phyloP scores from a whole-genome alignment of 2,113 vertebrate species.

The Tyrannus savana region DNA sequence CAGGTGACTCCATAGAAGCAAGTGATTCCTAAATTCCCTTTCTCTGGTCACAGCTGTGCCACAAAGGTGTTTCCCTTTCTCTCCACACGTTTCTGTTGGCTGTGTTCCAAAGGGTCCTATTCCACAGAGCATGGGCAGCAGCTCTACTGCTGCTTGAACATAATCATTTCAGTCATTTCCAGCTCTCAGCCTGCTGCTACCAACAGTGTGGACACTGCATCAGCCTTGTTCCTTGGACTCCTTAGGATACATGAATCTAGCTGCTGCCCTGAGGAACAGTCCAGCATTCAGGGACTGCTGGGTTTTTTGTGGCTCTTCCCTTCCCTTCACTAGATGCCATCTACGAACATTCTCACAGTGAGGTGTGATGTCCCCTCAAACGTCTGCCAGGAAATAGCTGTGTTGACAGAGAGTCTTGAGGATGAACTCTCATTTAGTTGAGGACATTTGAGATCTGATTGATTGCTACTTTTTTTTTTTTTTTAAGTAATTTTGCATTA shows the following conservation, averaged over 20 bases:
- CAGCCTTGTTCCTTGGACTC: not conserved
- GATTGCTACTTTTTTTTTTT: not conserved
- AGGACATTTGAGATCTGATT: not conserved
- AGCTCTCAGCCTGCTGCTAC: not conserved
- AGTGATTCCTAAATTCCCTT: not conserved
- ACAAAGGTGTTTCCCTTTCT: not conserved
- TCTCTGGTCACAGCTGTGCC: not conserved
- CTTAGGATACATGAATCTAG: not conserved
- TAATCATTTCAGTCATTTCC: not conserved
- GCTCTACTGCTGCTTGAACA: not conserved
- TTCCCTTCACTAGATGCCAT: not conserved
- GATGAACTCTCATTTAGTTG: not conserved
- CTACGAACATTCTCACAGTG: not conserved
- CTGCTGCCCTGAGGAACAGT: not conserved
- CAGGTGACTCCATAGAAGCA: not conserved
- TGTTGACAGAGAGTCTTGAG: not conserved
- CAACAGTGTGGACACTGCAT: accelerated
- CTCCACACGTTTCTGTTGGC: not conserved
- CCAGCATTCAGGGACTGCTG: not conserved
- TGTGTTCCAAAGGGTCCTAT: not conserved
- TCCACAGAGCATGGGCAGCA: not conserved
- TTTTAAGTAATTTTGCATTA: not conserved
- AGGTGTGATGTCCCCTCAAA: not conserved
- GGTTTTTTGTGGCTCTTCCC: not conserved
- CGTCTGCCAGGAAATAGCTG: not conserved